Evolutionary conservation across 1,140 invertebrate genomes (phyloP), one percentile per base, ranked within the genome.

Genomic region (Rhyzopertha dominica): DNA sequence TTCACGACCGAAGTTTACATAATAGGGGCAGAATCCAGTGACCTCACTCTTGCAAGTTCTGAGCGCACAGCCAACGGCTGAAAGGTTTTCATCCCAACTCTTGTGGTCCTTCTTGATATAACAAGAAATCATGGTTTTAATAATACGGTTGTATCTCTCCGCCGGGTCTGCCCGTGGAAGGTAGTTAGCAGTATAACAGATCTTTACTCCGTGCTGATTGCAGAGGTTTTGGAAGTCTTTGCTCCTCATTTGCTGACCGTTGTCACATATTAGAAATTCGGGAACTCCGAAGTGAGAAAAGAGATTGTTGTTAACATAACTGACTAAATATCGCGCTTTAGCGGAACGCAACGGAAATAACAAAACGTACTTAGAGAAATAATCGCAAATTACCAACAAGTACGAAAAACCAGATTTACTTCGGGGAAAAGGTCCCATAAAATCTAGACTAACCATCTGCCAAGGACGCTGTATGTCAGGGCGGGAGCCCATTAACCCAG

Each of bases 351-450:
- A 20, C 0, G 62, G 39, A 3, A 13, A 23, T 12, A 50, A 49
- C 26, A 58, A 25, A 17, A 17, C 5, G 20, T 20, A 69, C 34
- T 68, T 68, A 1, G 61, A 62, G 36, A 71, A 67, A 19, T 62
- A 53, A 43, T 70, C 69, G 0, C 25, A 12, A 1, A 51, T 30
- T 10, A 43, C 43, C 2, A 47, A 20, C 1, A 51, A 18, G 13
- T 47, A 41, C 22, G 3, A 18, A 20, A 37, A 23, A 1, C 43
- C 43, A 16, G 13, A 5, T 1, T 8, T 13, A 1, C 23, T 37
- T n/a, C 13, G 13, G n/a, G 41, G 31, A 1, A 44, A 38, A 3
- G 40, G 34, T 8, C 34, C 36, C 4, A 49, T 14, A 0, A 71
- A 31, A 25, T 49, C 47, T 3, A 22, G 14, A 32, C 25, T 24